phyloP scores from a whole-genome alignment of 2,797 vertebrate genomes.

The Rachycentron canadum region DNA sequence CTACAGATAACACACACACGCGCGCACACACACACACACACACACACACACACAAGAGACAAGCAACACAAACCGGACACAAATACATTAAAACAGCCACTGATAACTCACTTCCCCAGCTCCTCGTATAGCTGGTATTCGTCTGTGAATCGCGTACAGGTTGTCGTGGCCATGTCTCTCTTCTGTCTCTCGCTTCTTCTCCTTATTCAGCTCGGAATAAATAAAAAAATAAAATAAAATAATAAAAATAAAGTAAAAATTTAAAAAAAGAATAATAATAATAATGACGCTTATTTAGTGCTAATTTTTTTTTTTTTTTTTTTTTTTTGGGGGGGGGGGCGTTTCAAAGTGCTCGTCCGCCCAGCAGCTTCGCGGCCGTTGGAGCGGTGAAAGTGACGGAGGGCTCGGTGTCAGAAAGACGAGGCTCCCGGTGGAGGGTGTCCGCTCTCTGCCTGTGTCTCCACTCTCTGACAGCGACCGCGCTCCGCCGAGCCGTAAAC shows the following conservation, averaged over 20 bases:
- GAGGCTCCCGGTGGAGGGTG: constrained; percentile 26
- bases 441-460: background rate
- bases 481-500: constrained; percentile 13
- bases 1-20: background rate
- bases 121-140: constrained; percentile 99
- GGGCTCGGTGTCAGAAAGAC: constrained; percentile 38
- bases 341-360: constrained; percentile 44
- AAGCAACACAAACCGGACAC: background rate
- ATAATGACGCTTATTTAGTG: background rate
- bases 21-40: no score
- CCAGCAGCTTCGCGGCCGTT: constrained; percentile 62
- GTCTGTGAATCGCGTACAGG: constrained; percentile 98
- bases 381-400: constrained; percentile 57
- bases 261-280: background rate
- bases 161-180: constrained; percentile 93
- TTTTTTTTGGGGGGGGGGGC: no score
- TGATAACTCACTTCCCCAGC: constrained; percentile 94
- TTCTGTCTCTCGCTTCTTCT: constrained; percentile 43
- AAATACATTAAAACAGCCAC: background rate
- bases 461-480: constrained; percentile 56
- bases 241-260: background rate
- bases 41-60: background rate
- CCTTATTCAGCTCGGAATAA: constrained; percentile 49
- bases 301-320: no score
- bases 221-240: background rate